Base-by-base conservation (phyloP, 1,140 invertebrate genomes). In the Helicorthomorpha holstii region DNA sequence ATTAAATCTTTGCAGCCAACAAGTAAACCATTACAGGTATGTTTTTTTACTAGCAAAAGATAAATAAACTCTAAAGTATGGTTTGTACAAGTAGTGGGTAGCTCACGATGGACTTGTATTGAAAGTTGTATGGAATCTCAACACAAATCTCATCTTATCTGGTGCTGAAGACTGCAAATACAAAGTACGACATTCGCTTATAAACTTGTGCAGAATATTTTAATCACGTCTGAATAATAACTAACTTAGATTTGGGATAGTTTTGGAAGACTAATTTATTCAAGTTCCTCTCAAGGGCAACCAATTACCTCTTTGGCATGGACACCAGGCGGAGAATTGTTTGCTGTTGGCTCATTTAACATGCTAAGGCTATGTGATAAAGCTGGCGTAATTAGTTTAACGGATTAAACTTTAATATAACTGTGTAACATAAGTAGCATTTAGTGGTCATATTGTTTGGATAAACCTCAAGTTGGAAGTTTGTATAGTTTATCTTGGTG, bases 161-260 rank as follows among this genome's bases (percentile, higher is more conserved):
- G 93, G 91, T 1, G 87, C 81, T 7, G 95, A 98, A 74, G 95
- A 98, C 69, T 93, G 90, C 61, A 78, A 80, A 57, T 97, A 92
- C 55, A 93, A 94, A 74, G 79, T 73, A 51, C 7, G 22, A 10
- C 29, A 34, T 34, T 34, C 29, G 7, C 16, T 34, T 41, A 19
- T 41, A 19, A 12, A 19, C 12, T 12, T 41, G 12, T 41, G 38
- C 38, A 41, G 19, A n/a, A n/a, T n/a, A n/a, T n/a, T n/a, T n/a
- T n/a, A n/a, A n/a, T n/a, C n/a, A n/a, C n/a, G n/a, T n/a, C n/a
- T n/a, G n/a, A n/a, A n/a, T n/a, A n/a, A n/a, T n/a, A n/a, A n/a
- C n/a, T n/a, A n/a, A n/a, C 29, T n/a, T 44, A 73, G 66, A 64
- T 92, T 16, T 99, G 94, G 94, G 92, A 98, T 68, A 70, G 75